These are phyloP conservation scores for Drosophila nasuta DNA, from an alignment of 1,140 invertebrate genomes.

Conservation along the genomic window DNA sequence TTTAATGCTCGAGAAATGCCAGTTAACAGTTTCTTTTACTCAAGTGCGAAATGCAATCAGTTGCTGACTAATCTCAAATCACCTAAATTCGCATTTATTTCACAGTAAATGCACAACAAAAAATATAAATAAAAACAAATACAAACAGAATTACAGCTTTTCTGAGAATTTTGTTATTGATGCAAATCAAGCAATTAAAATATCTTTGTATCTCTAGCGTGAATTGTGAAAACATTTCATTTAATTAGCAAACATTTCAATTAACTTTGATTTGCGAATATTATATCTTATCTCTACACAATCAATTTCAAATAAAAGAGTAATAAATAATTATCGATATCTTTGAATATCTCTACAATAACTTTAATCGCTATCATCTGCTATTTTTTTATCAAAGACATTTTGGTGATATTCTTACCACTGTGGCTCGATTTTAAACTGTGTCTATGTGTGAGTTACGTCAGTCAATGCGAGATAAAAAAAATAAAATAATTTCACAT, in stretches of 20 bases:
- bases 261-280: too few relatives aligned
- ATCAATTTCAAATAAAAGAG: too few relatives aligned
- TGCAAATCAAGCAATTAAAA: not conserved
- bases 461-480: slow-evolving; percentile 7
- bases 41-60: slow-evolving; percentile 5
- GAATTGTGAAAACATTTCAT: not conserved
- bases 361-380: not conserved
- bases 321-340: too few relatives aligned
- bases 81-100: slow-evolving; percentile 6
- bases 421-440: slow-evolving; percentile 1
- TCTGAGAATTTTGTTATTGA: not conserved
- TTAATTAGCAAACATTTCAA: not conserved
- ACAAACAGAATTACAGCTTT: not conserved
- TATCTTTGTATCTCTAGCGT: not conserved
- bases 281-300: too few relatives aligned
- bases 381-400: too few relatives aligned
- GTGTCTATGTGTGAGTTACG: not conserved
- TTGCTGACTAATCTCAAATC: slow-evolving; percentile 15
- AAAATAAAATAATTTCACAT: slow-evolving; percentile 28
- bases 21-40: slow-evolving; percentile 9
- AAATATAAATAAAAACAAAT: not conserved
- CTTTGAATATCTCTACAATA: not conserved
- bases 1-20: slow-evolving; percentile 19
- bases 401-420: not conserved
- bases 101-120: not conserved